phyloP scores from a whole-genome alignment of 2,888 invertebrate species.

The Callyntrura guangdongensis region DNA sequence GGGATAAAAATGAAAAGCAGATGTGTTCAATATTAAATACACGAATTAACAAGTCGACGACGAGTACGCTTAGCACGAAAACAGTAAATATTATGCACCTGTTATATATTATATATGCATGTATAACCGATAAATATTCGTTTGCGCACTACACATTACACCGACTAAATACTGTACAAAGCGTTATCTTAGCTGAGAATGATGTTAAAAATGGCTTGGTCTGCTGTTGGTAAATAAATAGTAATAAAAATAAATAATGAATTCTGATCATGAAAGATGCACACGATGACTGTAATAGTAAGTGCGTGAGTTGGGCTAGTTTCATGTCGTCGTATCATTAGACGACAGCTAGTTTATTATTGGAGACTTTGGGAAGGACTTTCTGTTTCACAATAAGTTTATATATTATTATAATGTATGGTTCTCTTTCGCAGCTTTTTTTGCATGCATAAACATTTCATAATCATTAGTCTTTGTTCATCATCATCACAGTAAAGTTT shows the following conservation, averaged over 20 bases:
- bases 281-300: not conserved
- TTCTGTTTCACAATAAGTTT: conserved; percentile 70
- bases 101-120: too few species aligned
- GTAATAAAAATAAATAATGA: conserved; percentile 51
- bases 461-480: conserved; percentile 58
- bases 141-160: not conserved
- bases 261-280: conserved; percentile 37
- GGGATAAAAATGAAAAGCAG: conserved; percentile 9
- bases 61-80: not conserved
- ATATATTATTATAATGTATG: conserved; percentile 55
- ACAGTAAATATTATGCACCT: conserved; percentile 34
- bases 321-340: conserved; percentile 15
- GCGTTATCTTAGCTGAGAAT: not conserved
- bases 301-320: conserved; percentile 57
- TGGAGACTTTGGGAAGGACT: conserved; percentile 62
- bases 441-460: conserved; percentile 60
- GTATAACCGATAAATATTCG: not conserved
- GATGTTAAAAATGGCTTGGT: not conserved
- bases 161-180: not conserved
- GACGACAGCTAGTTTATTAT: conserved; percentile 25
- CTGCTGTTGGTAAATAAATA: conserved; percentile 19
- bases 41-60: not conserved
- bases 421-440: conserved; percentile 12
- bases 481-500: conserved; percentile 1
- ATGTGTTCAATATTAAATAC: not conserved